Evolutionary conservation across 2,888 invertebrate genomes (phyloP).

Genomic region (Archips xylosteana): DNA sequence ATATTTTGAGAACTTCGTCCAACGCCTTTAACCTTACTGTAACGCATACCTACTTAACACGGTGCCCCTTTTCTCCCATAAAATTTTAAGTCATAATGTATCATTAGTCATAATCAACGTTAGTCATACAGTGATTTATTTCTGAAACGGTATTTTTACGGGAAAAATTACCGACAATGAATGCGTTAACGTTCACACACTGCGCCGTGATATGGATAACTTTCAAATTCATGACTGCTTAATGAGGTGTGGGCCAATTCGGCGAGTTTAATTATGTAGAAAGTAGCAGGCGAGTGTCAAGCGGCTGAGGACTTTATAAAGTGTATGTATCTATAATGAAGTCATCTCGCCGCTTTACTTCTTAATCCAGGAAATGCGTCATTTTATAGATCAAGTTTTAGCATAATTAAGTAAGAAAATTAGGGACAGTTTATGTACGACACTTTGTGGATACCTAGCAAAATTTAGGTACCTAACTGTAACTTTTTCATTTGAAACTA

Average conservation of each 20-base stretch:
- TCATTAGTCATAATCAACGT: too few species aligned
- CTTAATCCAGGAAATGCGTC: conserved; percentile 34
- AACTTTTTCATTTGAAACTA: too few species aligned
- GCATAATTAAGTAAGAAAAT: conserved; percentile 29
- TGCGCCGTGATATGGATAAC: conserved; percentile 4
- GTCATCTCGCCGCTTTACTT: conserved; percentile 32
- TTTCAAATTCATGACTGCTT: conserved; percentile 44
- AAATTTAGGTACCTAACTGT: background rate
- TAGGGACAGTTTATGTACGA: conserved; percentile 4
- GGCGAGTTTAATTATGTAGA: conserved; percentile 63
- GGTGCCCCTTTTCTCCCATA: too few species aligned
- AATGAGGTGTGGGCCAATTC: conserved; percentile 60
- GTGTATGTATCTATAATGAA: conserved; percentile 57
- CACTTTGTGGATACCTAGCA: background rate
- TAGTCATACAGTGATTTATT: too few species aligned
- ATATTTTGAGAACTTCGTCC: too few species aligned
- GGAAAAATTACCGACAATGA: too few species aligned
- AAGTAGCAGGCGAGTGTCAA: conserved; percentile 53
- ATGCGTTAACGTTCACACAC: background rate
- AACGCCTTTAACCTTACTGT: too few species aligned
- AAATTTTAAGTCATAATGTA: too few species aligned
- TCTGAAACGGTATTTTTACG: too few species aligned
- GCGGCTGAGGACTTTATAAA: conserved; percentile 59
- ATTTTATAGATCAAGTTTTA: conserved; percentile 24
- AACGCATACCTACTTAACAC: too few species aligned